Evolutionary conservation across 1,140 invertebrate genomes (phyloP).

Genomic region (Sarcophaga peregrina): DNA sequence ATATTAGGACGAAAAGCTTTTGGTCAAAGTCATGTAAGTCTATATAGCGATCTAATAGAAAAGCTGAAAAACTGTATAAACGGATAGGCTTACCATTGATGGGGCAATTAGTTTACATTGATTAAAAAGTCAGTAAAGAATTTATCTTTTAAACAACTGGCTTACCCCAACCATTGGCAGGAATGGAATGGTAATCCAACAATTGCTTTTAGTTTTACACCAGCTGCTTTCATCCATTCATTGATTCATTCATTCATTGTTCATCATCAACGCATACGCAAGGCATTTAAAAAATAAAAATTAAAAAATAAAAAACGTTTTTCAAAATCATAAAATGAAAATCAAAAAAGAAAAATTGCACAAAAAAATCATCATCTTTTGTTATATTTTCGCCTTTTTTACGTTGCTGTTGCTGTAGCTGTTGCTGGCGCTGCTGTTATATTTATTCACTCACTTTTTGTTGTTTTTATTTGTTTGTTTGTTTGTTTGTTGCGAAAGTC

Average conservation of each 20-base stretch:
- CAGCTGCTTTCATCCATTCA: background rate
- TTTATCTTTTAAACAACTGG: background rate
- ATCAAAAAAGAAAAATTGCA: conserved; percentile 6
- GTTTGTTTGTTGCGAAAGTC: background rate
- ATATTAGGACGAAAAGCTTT: too few relatives aligned
- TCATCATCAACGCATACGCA: conserved; percentile 27
- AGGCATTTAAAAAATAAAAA: conserved; percentile 12
- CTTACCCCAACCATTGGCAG: background rate
- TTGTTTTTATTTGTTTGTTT: too few relatives aligned
- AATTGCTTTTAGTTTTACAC: conserved; percentile 38
- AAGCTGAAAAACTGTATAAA: too few relatives aligned
- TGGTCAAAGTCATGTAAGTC: too few relatives aligned
- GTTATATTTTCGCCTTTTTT: background rate
- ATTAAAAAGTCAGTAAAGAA: background rate
- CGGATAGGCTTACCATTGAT: too few relatives aligned
- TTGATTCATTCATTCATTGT: conserved; percentile 3
- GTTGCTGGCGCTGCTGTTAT: too few relatives aligned
- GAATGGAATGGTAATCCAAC: background rate
- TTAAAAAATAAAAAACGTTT: background rate
- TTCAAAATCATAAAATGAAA: background rate
- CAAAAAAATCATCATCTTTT: conserved; percentile 13
- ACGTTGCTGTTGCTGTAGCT: background rate
- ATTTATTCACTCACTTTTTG: too few relatives aligned
- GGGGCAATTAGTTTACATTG: too few relatives aligned
- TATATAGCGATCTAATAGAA: too few relatives aligned